Evolutionary conservation across 2,113 vertebrate species (phyloP), one percentile per base, ranked within the genome.

Genomic region (Prolemur simus): DNA sequence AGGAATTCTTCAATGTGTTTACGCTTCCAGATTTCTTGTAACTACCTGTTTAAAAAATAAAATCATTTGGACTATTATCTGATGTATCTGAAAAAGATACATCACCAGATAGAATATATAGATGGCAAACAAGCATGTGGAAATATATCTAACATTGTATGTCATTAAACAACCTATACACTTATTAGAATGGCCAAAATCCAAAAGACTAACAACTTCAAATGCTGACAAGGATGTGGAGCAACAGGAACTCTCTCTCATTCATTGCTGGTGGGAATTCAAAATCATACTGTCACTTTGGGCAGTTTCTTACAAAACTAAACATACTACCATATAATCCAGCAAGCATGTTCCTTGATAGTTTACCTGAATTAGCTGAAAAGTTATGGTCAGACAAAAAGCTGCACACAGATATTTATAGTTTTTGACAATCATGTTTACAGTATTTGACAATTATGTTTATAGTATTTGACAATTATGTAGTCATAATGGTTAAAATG

Each of bases 11-110:
- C 52, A n/a, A 6, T 45, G 80, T 39, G 0, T 10, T 93, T 54
- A 21, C 90, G 27, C 37, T 94, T 86, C 66, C 87, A 76, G 3
- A 95, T 60, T 54, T 95, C 6, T 88, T 95, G 14, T 90, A 34
- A 1, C 17, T 76, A 34, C 45, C 12, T 87, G 86, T 17, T 58
- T 71, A 69, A 69, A 94, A 78, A n/a, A 80, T 29, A 73, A 47
- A 97, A 94, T 85, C 3, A 94, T 34, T 83, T 74, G 7, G 80
- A 1, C 64, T 95, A 52, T 74, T 93, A 68, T 42, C 5, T 42
- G 42, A 42, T 42, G 42, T 11, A 13, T 54, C 60, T 83, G n/a
- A 82, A 74, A 32, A 39, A 71, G 74, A 47, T 1, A 58, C n/a
- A 17, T 78, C 5, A 63, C 10, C 15, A 39, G 39, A 27, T 32